Conservation (phyloP, 2,797 vertebrate genomes). For the Antennarius maculatus region DNA sequence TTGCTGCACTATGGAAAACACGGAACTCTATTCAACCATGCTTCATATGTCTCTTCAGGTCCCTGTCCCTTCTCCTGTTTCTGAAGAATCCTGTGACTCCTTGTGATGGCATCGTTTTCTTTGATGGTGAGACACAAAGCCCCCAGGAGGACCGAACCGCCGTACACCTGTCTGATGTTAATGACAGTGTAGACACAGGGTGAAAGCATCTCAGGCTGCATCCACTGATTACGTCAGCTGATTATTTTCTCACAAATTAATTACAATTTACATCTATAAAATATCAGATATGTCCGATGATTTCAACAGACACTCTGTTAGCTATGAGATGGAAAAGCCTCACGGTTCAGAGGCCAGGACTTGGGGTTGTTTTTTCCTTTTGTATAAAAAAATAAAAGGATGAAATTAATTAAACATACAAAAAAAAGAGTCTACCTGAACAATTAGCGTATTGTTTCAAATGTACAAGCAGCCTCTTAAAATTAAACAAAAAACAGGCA, state of each 20-base stretch:
- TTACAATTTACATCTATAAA: background rate
- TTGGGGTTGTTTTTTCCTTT: too few relatives aligned
- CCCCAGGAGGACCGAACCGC: too few relatives aligned
- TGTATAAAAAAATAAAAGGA: too few relatives aligned
- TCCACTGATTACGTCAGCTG: background rate
- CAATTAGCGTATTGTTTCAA: conserved; percentile 17
- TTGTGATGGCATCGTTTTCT: conserved; percentile 51
- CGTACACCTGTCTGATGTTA: background rate
- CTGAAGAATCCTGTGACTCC: conserved; percentile 54
- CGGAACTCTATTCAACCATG: conserved; percentile 51
- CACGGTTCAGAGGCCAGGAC: background rate
- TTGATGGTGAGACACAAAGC: conserved; percentile 48
- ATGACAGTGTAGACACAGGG: background rate
- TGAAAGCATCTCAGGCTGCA: background rate
- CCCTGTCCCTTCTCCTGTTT: conserved; percentile 30
- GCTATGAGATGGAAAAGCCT: background rate
- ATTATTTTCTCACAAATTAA: background rate
- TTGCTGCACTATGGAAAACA: conserved; percentile 47
- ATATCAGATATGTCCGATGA: background rate
- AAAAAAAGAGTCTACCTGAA: too few relatives aligned
- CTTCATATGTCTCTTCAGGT: conserved; percentile 41
- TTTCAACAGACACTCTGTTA: background rate
- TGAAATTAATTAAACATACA: too few relatives aligned
- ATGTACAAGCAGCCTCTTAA: conserved; percentile 6
- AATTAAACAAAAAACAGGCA: background rate